Evolutionary conservation across 2,113 vertebrate species (phyloP).

Genomic region (Paracyprichromis sp.): DNA sequence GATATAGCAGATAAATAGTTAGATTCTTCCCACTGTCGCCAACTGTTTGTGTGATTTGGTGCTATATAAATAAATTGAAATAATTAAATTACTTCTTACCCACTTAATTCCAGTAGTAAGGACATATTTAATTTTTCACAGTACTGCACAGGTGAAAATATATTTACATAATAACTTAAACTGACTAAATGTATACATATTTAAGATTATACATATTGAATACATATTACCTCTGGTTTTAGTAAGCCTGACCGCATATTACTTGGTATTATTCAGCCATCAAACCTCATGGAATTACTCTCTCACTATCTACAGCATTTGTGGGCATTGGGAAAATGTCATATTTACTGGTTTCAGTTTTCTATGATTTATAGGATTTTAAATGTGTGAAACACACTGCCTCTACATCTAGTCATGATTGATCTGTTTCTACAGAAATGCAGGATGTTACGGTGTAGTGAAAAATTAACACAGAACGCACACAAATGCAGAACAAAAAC

Average conservation of each 20-base stretch:
- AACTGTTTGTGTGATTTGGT: not conserved
- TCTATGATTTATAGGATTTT: not conserved
- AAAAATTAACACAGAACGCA: not conserved
- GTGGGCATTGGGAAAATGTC: not conserved
- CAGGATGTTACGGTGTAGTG: not conserved
- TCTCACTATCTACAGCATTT: not conserved
- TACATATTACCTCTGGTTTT: not conserved
- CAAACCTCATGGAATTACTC: not conserved
- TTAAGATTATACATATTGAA: not conserved
- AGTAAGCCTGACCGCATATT: not conserved
- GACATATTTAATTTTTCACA: not conserved
- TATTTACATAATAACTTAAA: not conserved
- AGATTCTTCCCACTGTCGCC: not conserved
- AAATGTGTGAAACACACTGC: not conserved
- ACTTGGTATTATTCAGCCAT: not conserved
- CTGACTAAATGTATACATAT: not conserved
- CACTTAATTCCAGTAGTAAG: not conserved
- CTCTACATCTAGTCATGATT: not conserved
- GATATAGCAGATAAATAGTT: not conserved
- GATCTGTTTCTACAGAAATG: not conserved
- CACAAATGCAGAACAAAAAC: not conserved
- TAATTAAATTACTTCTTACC: not conserved
- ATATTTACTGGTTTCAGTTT: not conserved
- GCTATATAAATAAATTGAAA: not conserved
- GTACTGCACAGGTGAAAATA: not conserved